Percentiles rank a stretch among this genome's conserved stretches.
phyloP scores from a whole-genome alignment of 2,888 invertebrate species.

The Scaptomyza cyrtandrae region DNA sequence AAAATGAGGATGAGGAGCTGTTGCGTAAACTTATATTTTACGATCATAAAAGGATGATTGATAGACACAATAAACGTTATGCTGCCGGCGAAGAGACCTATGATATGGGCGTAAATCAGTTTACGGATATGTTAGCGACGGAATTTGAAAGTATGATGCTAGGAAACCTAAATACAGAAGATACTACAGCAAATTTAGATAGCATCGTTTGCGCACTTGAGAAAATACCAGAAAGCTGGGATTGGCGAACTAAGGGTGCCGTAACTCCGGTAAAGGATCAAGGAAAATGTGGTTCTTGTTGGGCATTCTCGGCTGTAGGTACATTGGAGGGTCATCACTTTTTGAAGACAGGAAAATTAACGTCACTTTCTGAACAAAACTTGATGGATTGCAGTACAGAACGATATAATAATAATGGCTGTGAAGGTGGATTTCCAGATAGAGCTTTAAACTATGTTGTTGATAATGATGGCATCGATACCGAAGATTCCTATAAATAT shows the following conservation, averaged over 20 bases:
- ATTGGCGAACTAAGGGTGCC: constrained; percentile 93
- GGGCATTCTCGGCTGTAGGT: constrained; percentile 97
- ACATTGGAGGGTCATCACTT: constrained; percentile 94
- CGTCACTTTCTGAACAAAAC: constrained; percentile 95
- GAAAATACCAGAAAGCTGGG: constrained; percentile 88
- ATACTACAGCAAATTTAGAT: constrained; percentile 11
- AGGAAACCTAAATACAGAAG: constrained; percentile 16
- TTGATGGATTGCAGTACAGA: constrained; percentile 93
- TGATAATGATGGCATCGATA: constrained; percentile 94
- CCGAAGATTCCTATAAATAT: constrained; percentile 94
- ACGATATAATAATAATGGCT: constrained; percentile 90
- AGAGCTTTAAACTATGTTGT: constrained; percentile 92
- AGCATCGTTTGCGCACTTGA: constrained; percentile 69
- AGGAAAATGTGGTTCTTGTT: constrained; percentile 94
- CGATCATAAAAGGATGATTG: constrained; percentile 93
- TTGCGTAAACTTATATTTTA: constrained; percentile 94
- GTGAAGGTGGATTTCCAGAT: constrained; percentile 90
- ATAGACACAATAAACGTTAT: constrained; percentile 91
- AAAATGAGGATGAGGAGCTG: constrained; percentile 89
- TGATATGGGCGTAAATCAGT: constrained; percentile 91
- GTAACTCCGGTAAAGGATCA: constrained; percentile 95
- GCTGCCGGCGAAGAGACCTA: constrained; percentile 88
- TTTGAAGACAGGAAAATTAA: constrained; percentile 89
- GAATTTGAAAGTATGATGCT: constrained; percentile 87
- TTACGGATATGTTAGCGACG: constrained; percentile 89